Conservation (phyloP, 1,140 invertebrate species). For the Ceratina calcarata region DNA sequence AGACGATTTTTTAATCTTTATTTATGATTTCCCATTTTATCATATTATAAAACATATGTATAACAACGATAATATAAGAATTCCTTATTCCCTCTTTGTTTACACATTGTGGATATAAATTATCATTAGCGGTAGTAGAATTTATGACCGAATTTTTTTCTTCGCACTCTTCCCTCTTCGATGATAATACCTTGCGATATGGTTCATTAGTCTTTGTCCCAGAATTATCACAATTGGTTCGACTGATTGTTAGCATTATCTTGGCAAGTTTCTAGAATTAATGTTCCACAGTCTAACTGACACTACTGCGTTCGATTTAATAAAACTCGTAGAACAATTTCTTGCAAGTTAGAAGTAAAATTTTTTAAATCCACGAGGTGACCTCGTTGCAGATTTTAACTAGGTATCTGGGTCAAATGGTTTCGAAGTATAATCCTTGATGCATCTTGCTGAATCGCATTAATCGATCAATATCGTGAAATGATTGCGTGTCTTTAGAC, state of each 20-base stretch:
- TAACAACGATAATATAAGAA: neutral
- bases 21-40: no score
- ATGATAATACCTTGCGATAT: neutral
- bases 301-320: no score
- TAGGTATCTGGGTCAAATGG: neutral
- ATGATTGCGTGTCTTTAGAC: neutral
- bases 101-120: neutral
- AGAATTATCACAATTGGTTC: neutral
- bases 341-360: neutral
- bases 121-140: conserved; percentile 4
- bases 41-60: neutral
- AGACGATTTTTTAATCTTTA: neutral
- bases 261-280: no score
- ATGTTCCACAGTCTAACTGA: no score
- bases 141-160: neutral
- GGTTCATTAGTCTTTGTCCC: conserved; percentile 8
- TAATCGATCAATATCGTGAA: neutral
- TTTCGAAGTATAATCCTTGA: neutral
- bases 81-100: neutral
- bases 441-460: neutral
- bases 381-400: neutral
- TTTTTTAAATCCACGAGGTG: neutral
- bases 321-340: no score
- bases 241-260: no score
- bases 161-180: no score